Evolutionary conservation across 2,113 vertebrate genomes (phyloP).

Genomic region (Scolopax mira): DNA sequence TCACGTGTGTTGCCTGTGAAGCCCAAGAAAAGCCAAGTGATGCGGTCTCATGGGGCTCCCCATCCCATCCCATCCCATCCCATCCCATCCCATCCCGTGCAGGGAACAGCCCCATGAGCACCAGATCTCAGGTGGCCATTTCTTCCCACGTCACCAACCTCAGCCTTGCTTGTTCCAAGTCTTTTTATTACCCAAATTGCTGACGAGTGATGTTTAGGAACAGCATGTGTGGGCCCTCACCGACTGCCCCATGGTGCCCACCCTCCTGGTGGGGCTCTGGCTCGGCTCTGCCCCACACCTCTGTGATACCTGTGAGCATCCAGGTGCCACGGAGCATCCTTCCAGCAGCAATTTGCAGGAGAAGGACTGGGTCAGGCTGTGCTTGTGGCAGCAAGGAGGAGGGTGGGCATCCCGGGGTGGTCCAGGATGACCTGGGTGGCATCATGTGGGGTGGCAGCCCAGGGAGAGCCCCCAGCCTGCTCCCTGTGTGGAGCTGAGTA

Average conservation of each 20-base stretch:
- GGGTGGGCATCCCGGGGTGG: background rate
- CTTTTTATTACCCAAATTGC: conserved; percentile 44
- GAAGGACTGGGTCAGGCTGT: background rate
- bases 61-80: background rate
- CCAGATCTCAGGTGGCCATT: background rate
- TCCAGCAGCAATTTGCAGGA: background rate
- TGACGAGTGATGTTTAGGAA: conserved; percentile 42
- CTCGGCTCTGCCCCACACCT: background rate
- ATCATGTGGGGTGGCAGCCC: accelerated
- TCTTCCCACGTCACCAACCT: background rate
- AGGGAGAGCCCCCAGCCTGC: background rate
- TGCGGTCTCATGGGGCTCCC: accelerated
- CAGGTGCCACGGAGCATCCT: background rate
- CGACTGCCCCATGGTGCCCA: background rate
- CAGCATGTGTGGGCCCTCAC: conserved; percentile 1
- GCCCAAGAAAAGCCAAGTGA: background rate
- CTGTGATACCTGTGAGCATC: background rate
- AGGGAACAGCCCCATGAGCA: background rate
- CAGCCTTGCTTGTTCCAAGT: conserved; percentile 23
- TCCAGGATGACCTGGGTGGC: background rate
- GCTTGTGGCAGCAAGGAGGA: background rate
- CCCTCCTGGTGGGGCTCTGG: background rate
- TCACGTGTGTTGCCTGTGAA: background rate
- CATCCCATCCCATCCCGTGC: accelerated
- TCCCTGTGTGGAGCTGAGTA: accelerated